These are phyloP conservation scores for Pegoplata infirma DNA, from an alignment of 2,888 invertebrate genomes.

Conservation along the genomic window DNA sequence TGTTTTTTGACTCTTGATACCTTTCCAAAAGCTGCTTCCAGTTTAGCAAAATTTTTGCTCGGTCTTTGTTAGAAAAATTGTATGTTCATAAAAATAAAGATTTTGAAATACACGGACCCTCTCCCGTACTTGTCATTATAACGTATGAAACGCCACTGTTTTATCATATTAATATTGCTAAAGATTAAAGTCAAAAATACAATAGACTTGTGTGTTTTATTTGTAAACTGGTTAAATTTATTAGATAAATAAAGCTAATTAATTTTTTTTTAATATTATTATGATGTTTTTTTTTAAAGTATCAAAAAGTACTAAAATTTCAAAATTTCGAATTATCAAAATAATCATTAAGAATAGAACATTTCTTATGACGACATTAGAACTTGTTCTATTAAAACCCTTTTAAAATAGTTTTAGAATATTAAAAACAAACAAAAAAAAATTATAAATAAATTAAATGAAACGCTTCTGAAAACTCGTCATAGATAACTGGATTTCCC, in stretches of 20 bases:
- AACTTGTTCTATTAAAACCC: constrained; percentile 11
- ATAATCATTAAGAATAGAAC: neutral
- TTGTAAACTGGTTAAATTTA: neutral
- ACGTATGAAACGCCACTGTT: too few species aligned
- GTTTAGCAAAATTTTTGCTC: too few species aligned
- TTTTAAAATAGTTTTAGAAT: neutral
- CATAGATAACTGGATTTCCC: constrained; percentile 28
- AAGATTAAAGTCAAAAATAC: too few species aligned
- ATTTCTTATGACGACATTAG: neutral
- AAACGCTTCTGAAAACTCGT: constrained; percentile 3
- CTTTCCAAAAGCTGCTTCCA: too few species aligned
- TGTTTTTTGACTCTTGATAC: too few species aligned
- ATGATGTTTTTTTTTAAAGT: neutral
- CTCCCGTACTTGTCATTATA: too few species aligned
- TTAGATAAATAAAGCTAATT: neutral
- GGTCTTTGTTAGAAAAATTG: too few species aligned
- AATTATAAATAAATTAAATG: neutral
- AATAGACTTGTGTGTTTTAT: too few species aligned
- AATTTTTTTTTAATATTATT: neutral
- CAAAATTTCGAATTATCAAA: neutral
- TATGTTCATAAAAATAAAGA: too few species aligned
- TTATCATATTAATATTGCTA: too few species aligned
- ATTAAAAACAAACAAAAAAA: neutral
- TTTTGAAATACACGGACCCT: too few species aligned
- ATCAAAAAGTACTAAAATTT: neutral